phyloP scores from a whole-genome alignment of 2,888 invertebrate genomes.

The Phengaris alcon region DNA sequence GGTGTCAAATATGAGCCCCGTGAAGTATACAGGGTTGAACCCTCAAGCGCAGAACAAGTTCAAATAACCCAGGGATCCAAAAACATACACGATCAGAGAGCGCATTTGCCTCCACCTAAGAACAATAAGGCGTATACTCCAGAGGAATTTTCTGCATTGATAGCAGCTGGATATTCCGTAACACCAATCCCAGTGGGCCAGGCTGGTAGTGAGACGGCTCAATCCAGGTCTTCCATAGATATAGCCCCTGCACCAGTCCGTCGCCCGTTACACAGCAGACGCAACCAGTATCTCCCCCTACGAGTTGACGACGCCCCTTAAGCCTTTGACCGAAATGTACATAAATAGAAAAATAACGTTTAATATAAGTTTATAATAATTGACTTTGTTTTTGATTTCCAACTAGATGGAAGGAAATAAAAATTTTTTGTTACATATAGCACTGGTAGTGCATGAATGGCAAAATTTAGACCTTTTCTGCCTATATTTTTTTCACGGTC shows the following conservation, averaged over 20 bases:
- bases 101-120: constrained; percentile 71
- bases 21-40: constrained; percentile 44
- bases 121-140: constrained; percentile 75
- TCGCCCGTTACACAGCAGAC: constrained; percentile 47
- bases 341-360: constrained; percentile 56
- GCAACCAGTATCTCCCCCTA: constrained; percentile 68
- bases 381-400: not conserved
- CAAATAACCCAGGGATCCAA: constrained; percentile 57
- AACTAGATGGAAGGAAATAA: no score
- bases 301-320: constrained; percentile 72
- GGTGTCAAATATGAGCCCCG: constrained; percentile 40
- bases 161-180: constrained; percentile 73
- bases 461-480: no score
- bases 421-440: no score
- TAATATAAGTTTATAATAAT: constrained; percentile 38
- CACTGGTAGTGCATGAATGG: no score
- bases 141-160: constrained; percentile 71
- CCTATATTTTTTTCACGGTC: no score
- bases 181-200: constrained; percentile 71
- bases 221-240: constrained; percentile 63
- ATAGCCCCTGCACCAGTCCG: constrained; percentile 47
- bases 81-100: constrained; percentile 61
- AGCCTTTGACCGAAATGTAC: constrained; percentile 54
- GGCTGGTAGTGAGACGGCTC: constrained; percentile 54
- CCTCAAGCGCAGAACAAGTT: constrained; percentile 47